Base-by-base conservation (phyloP, 2,113 vertebrate species). In the Misgurnus mizolepis region DNA sequence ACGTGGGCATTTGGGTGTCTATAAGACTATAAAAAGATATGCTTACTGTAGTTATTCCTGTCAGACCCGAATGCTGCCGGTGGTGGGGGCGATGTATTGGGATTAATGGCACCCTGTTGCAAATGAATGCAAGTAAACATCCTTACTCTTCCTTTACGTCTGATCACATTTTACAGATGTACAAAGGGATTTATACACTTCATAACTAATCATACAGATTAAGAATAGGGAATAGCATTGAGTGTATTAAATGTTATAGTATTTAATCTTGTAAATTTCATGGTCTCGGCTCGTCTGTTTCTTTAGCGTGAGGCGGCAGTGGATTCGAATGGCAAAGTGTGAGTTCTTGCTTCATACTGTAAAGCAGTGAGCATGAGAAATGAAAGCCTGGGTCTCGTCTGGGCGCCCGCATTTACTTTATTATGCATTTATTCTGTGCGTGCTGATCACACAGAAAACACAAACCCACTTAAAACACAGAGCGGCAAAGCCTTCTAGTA, bases 21-120 rank as follows among this genome's bases (percentile, higher is more conserved):
- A 34, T 34, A 69, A 64, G 66, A 58, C 83, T 79, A 78, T 83
- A 83, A 76, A 82, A 80, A 82, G 81, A 78, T 81, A 49, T 68
- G 22, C 55, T 81, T 50, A 41, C 50, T 70, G 71, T 22, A 53
- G 82, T 74, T 83, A 71, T 82, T 80, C 78, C 39, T 81, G 81
- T 79, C 81, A 76, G 70, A 64, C 47, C 22, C 71, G 55, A 75
- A 86, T 61, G 27, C 7, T n/a, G n/a, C 17, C 7, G 17, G n/a
- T 67, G 69, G 67, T 39, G 67, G 34, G 47, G 22, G 40, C 70
- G 43, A 58, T 18, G 69, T 6, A 11, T 53, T 72, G 50, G 79
- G 64, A 69, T 79, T 74, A 81, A 78, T 61, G 58, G 7, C 61
- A 18, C 39, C 65, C 74, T 15, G 45, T 55, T 70, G 65, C 14